phyloP scores from a whole-genome alignment of 2,797 vertebrate genomes.

The Sitta carolinensis region DNA sequence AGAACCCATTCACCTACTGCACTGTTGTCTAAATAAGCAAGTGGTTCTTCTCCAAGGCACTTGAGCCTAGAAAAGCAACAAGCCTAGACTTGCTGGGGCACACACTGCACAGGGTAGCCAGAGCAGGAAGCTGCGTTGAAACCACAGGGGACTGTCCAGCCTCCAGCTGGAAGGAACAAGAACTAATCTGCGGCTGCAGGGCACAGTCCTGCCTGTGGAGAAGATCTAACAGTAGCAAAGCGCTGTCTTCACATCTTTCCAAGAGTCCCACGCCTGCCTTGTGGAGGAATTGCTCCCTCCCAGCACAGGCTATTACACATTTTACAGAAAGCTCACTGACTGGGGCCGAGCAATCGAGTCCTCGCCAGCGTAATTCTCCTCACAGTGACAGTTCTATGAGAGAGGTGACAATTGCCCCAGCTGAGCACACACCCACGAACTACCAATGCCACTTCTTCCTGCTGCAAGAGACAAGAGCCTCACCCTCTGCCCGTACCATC shows the following conservation, averaged over 20 bases:
- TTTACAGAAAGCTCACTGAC: background rate
- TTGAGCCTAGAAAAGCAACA: background rate
- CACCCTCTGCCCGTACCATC: background rate
- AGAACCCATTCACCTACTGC: background rate
- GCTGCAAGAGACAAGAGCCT: background rate
- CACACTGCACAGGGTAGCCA: background rate
- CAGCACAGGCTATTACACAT: background rate
- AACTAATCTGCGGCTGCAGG: background rate
- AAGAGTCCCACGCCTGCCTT: background rate
- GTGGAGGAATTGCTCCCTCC: background rate
- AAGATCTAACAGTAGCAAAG: background rate
- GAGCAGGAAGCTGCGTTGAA: conserved; percentile 1
- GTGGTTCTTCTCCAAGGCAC: background rate
- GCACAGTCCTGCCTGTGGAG: background rate
- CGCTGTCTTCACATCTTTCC: rapidly evolving
- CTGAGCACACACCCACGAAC: background rate
- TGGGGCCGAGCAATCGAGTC: background rate
- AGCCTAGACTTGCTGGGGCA: background rate
- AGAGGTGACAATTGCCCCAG: background rate
- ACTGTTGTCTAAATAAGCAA: background rate
- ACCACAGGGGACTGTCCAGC: background rate
- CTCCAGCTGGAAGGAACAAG: background rate
- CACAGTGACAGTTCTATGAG: background rate
- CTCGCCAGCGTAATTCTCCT: rapidly evolving
- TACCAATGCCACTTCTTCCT: background rate